Evolutionary conservation across 1,140 invertebrate species (phyloP).

Genomic region (Oncopeltus fasciatus): DNA sequence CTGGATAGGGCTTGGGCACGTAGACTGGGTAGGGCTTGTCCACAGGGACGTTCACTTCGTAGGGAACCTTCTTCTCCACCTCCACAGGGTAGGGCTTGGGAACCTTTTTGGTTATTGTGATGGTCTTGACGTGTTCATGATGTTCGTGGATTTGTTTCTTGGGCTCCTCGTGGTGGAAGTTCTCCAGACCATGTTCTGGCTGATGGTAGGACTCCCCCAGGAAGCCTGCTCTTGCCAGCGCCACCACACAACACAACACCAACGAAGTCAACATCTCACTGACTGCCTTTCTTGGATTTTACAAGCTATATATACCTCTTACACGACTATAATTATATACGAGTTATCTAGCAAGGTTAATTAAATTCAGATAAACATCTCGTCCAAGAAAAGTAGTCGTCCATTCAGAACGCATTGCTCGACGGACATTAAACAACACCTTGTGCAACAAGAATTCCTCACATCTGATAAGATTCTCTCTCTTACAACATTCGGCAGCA

Average conservation of each 20-base stretch:
- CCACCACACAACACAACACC: not conserved
- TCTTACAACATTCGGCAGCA: no score
- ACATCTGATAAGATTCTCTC: no score
- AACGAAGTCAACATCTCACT: not conserved
- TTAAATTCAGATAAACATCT: no score
- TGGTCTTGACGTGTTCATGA: constrained; percentile 27
- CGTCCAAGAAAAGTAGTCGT: no score
- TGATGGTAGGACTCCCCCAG: not conserved
- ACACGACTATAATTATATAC: no score
- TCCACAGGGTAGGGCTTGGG: constrained; percentile 44
- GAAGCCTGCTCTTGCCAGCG: not conserved
- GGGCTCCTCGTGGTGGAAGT: not conserved
- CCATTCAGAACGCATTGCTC: no score
- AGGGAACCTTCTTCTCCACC: constrained; percentile 26
- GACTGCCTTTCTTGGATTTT: no score
- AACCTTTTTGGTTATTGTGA: constrained; percentile 38
- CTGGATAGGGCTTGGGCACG: constrained; percentile 43
- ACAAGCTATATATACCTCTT: no score
- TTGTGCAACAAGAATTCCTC: no score
- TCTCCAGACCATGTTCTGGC: not conserved
- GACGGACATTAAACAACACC: no score
- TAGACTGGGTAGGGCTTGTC: constrained; percentile 34
- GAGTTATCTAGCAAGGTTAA: no score
- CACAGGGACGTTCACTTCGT: constrained; percentile 12
- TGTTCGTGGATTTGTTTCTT: not conserved